Percentiles rank a stretch among this genome's conserved stretches.
phyloP scores from a whole-genome alignment of 1,140 invertebrate genomes.

The honey bee (Apis mellifera) region DNA sequence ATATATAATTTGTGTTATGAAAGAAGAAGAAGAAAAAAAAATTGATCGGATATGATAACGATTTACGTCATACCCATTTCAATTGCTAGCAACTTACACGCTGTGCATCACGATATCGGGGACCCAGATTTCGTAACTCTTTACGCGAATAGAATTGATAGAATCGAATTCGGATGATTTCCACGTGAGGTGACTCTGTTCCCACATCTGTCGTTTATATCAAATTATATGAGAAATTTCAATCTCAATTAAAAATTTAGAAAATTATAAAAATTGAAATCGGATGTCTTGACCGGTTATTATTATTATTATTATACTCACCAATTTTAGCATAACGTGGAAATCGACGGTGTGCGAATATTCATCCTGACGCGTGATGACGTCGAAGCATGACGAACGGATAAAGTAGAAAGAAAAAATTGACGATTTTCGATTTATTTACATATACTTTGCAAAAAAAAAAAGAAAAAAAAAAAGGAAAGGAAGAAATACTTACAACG shows the following conservation, averaged over 20 bases:
- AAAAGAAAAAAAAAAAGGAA: too few relatives aligned
- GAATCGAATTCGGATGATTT: conserved; percentile 70
- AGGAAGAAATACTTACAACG: conserved; percentile 62
- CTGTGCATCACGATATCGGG: conserved; percentile 79
- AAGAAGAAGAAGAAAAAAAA: too few relatives aligned
- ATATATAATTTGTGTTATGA: too few relatives aligned
- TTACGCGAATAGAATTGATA: conserved; percentile 66
- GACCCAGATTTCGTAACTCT: conserved; percentile 75
- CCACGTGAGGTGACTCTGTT: conserved; percentile 78
- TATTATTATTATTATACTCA: conserved; percentile 36
- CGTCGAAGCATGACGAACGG: background rate
- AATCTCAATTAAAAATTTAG: background rate
- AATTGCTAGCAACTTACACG: conserved; percentile 65
- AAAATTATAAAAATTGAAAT: too few relatives aligned
- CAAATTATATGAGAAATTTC: conserved; percentile 17
- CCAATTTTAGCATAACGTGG: conserved; percentile 53
- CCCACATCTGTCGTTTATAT: conserved; percentile 73
- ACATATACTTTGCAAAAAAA: background rate
- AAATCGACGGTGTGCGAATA: conserved; percentile 29
- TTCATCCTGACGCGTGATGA: conserved; percentile 50
- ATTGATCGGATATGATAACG: too few relatives aligned
- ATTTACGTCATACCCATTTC: too few relatives aligned
- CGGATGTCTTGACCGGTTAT: too few relatives aligned
- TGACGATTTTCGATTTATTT: background rate
- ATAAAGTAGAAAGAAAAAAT: background rate